Evolutionary conservation across 2,113 vertebrate genomes (phyloP).

Genomic region (Cyprinus carpio): DNA sequence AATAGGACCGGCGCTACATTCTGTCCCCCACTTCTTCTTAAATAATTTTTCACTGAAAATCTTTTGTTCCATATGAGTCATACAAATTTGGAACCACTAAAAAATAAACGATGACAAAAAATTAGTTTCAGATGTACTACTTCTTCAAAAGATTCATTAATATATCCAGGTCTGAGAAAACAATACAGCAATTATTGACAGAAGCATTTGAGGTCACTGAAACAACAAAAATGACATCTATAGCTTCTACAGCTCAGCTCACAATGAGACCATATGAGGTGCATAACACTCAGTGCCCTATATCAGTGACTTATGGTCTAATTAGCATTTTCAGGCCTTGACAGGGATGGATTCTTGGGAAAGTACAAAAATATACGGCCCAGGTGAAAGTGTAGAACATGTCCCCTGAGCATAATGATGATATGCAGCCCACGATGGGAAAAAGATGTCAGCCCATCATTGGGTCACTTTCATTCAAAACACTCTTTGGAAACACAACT

Average conservation of each 20-base stretch:
- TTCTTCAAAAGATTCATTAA: no score
- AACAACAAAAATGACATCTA: neutral
- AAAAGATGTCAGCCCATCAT: neutral
- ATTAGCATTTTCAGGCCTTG: slow-evolving; percentile 41
- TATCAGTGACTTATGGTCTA: slow-evolving; percentile 47
- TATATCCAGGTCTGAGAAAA: neutral
- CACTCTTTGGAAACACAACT: neutral
- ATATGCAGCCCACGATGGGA: slow-evolving; percentile 11
- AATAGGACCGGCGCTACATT: neutral
- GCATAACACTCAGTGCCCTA: slow-evolving; percentile 19
- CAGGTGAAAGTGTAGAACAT: neutral
- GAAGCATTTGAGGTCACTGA: neutral
- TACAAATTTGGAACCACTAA: no score
- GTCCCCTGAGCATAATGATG: neutral
- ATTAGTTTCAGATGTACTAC: no score
- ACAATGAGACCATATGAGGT: neutral
- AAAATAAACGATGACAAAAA: no score
- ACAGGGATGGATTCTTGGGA: slow-evolving; percentile 30
- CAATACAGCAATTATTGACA: neutral
- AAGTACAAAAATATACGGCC: slow-evolving; percentile 22
- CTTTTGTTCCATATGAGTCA: neutral
- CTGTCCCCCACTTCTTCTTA: neutral
- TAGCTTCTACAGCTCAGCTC: neutral
- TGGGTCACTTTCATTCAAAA: slow-evolving; percentile 17
- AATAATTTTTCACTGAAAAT: no score